Evolutionary conservation across 2,888 invertebrate genomes (phyloP), one percentile per base, ranked within the genome.

Genomic region (Rhagonycha fulva): DNA sequence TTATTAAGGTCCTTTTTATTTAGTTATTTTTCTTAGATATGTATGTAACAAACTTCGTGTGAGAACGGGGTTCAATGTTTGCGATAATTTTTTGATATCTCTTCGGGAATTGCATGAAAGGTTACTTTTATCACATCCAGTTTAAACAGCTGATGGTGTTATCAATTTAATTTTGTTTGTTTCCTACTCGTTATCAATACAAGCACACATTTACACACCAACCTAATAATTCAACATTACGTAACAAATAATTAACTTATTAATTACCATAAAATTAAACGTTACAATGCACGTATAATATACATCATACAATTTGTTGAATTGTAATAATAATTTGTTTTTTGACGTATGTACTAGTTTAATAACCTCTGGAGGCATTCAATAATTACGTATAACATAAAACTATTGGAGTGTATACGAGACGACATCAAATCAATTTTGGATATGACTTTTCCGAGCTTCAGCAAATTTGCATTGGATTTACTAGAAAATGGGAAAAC

Each of bases 61-160:
- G 80, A 78, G 80, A 80, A 80, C 74, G 75, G 76, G 77, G 80
- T 80, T 80, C 80, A 80, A 80, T 76, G 79, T 68, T 78, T 80
- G 78, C 77, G 80, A 78, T 80, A 80, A 78, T 76, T 72, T 72
- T 47, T 47, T 47, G 70, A 71, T 76, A 76, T 76, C 70, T 76
- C 70, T 74, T 75, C 73, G 79, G 79, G 79, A 79, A 78, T 79
- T 81, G 77, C 79, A 80, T 77, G 78, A 77, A 78, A 81, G 79
- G 79, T 79, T 78, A 77, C 76, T 78, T 72, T 71, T 79, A 78
- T 80, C 77, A 75, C 73, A 74, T 71, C 71, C 70, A 73, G 74
- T 76, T 78, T 77, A 80, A 78, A 80, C 80, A 78, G 79, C 80
- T 80, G 80, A 80, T 80, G 79, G 76, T 63, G 78, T 78, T 76